Evolutionary conservation across 1,140 invertebrate genomes (phyloP), one percentile per base, ranked within the genome.

Genomic region (Papilio aristodemus): DNA sequence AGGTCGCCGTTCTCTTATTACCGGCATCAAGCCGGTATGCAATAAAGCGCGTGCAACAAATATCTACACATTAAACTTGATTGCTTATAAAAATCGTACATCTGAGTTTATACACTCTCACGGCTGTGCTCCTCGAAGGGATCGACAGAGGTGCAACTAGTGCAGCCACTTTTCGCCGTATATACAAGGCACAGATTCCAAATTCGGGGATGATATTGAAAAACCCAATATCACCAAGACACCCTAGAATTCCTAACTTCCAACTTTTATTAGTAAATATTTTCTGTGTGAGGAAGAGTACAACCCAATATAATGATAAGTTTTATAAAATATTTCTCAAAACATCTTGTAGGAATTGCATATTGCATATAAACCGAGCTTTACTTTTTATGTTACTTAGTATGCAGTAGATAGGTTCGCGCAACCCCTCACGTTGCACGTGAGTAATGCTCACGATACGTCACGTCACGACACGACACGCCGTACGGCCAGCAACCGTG

Each of bases 51-150:
- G 9, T 54, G 46, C 46, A 54, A 54, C 46, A 22, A 54, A 54
- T 54, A 54, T 54, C 10, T 54, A 54, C 46, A 22, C 46, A 54
- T 54, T 54, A 54, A 54, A 54, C 46, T 54, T 54, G 9, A 54
- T 54, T 54, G 19, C 46, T 54, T 54, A 22, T 54, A 54, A 54
- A 54, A 54, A 10, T 22, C 43, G 46, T 22, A 54, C 6, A 54
- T 54, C 8, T 54, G 22, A 46, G 14, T 14, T 9, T n/a, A 17
- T 43, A 43, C 17, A 32, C 27, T n/a, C n/a, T n/a, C n/a, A n/a
- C n/a, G n/a, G n/a, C 27, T 32, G 43, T 8, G 9, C 17, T 22
- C 19, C 5, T 10, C n/a, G n/a, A n/a, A n/a, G n/a, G n/a, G n/a
- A n/a, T n/a, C n/a, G n/a, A 32, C 2, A 32, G 2, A 32, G 2